A percentile compares a stretch with the other conserved stretches of the same genome.
phyloP scores from a whole-genome alignment of 2,888 invertebrate genomes.

The Pristionchus exspectatus region DNA sequence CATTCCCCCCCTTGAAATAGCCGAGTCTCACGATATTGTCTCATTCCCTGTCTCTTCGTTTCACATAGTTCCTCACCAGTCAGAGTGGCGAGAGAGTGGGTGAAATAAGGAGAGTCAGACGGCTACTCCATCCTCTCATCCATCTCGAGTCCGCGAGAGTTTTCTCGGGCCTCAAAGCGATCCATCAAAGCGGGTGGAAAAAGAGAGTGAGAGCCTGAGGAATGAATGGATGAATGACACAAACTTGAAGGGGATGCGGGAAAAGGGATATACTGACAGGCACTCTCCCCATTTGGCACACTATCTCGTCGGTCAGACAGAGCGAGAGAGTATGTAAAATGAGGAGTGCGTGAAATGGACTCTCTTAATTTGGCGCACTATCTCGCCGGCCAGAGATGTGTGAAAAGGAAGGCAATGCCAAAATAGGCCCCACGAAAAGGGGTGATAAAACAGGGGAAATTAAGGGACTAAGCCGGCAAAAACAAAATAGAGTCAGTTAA shows the following conservation, averaged over 20 bases:
- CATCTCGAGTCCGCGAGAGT: background rate
- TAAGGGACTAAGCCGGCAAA: background rate
- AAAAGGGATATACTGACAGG: background rate
- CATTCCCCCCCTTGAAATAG: background rate
- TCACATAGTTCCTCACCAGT: background rate
- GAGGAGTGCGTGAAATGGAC: background rate
- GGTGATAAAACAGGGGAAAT: background rate
- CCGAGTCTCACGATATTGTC: background rate
- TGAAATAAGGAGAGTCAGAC: background rate
- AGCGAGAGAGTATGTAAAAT: background rate
- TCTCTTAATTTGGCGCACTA: too few species aligned
- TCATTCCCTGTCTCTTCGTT: background rate
- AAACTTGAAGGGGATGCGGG: background rate
- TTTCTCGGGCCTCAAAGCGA: background rate
- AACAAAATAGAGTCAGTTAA: background rate
- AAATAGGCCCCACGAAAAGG: background rate
- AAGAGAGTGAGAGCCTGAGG: background rate
- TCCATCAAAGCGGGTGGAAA: constrained; percentile 13
- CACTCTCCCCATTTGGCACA: too few species aligned
- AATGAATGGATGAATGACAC: background rate
- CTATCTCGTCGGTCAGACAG: too few species aligned
- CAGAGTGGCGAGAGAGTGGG: background rate
- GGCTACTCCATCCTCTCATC: background rate
- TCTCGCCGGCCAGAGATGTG: too few species aligned
- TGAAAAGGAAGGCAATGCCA: background rate